Evolutionary conservation across 2,113 vertebrate genomes (phyloP).

Genomic region (Nothobranchius kuhntae): DNA sequence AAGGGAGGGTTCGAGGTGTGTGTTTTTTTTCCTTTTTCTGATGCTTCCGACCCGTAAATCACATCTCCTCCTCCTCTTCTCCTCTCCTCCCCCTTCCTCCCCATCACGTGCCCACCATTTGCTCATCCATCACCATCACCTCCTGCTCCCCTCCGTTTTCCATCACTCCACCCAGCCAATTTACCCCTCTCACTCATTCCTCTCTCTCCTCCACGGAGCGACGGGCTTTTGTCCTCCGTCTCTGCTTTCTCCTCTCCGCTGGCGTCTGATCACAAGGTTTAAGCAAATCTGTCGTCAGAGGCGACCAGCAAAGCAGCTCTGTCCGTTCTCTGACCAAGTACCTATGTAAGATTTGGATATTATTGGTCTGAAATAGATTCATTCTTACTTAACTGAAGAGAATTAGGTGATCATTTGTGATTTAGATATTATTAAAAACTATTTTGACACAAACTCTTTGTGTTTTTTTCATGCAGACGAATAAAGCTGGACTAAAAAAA

Average conservation of each 20-base stretch:
- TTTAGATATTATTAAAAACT: too few species aligned
- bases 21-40: constrained; percentile 1
- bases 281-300: not conserved
- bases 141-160: constrained; percentile 66
- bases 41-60: constrained; percentile 53
- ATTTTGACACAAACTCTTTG: too few species aligned
- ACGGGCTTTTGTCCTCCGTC: constrained; percentile 61
- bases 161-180: constrained; percentile 72
- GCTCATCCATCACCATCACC: constrained; percentile 78
- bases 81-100: constrained; percentile 16
- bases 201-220: constrained; percentile 58
- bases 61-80: constrained; percentile 44
- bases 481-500: too few species aligned
- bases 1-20: constrained; percentile 5
- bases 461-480: too few species aligned
- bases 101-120: constrained; percentile 67
- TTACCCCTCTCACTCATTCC: constrained; percentile 66
- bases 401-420: too few species aligned
- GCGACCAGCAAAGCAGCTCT: not conserved
- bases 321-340: too few species aligned
- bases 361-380: too few species aligned
- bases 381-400: too few species aligned
- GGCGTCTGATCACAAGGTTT: constrained; percentile 33
- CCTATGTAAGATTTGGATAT: too few species aligned
- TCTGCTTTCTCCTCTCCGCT: not conserved